Evolutionary conservation across 2,113 vertebrate genomes (phyloP).

Genomic region (Engystomops pustulosus): DNA sequence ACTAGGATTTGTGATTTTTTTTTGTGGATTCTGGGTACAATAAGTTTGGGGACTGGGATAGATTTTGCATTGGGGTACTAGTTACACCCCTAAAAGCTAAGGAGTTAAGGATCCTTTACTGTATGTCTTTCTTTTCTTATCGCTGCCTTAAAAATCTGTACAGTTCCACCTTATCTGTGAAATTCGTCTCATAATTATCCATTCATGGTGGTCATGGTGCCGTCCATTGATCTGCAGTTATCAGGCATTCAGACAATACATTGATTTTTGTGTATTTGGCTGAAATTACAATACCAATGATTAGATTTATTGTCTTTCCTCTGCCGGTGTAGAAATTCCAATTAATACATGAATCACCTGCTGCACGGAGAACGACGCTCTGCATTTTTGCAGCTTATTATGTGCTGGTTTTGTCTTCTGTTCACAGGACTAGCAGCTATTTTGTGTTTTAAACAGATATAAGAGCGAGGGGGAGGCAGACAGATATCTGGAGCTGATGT

Average conservation of each 20-base stretch:
- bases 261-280: constrained; percentile 28
- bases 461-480: neutral
- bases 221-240: constrained; percentile 23
- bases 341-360: constrained; percentile 23
- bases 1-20: neutral
- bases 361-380: neutral
- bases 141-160: neutral
- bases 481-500: no score
- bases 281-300: constrained; percentile 39
- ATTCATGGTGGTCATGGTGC: neutral
- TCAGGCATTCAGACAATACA: constrained; percentile 14
- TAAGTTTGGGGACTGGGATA: no score
- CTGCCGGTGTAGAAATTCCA: neutral
- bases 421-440: neutral
- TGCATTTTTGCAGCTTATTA: neutral
- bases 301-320: neutral
- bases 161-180: neutral
- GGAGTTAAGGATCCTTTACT: no score
- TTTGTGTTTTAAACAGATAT: neutral
- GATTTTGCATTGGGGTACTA: no score
- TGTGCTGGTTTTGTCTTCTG: neutral
- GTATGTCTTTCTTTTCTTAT: neutral
- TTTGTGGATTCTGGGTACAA: no score
- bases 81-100: no score
- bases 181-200: neutral